Conservation (phyloP, 2,113 vertebrate genomes). For the Sisor rabdophorus region DNA sequence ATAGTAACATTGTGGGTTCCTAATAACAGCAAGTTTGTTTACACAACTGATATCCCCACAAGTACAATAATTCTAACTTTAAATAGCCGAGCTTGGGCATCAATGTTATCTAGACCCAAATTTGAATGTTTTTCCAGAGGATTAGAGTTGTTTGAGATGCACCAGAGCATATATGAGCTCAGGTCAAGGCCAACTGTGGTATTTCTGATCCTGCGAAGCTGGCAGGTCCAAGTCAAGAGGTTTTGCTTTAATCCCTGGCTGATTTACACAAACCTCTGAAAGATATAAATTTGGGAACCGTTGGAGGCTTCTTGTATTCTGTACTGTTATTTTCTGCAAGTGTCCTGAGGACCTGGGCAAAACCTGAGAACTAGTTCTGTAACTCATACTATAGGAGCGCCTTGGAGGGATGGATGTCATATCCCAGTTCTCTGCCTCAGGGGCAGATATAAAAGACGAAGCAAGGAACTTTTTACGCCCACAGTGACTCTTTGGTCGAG, state of each 20-base stretch:
- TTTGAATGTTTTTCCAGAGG: slow-evolving; percentile 47
- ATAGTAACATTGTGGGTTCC: slow-evolving; percentile 18
- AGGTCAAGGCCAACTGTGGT: slow-evolving; percentile 85
- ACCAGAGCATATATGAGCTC: slow-evolving; percentile 71
- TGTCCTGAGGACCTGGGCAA: neutral
- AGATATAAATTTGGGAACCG: slow-evolving; percentile 37
- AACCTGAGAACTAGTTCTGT: slow-evolving; percentile 61
- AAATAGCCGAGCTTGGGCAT: slow-evolving; percentile 44
- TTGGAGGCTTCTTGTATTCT: fast-evolving
- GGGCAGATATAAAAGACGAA: slow-evolving; percentile 53
- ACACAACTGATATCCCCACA: neutral
- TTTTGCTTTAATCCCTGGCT: slow-evolving; percentile 56
- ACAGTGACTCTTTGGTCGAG: slow-evolving; percentile 53
- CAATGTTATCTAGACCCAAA: neutral
- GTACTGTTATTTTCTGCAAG: slow-evolving; percentile 2
- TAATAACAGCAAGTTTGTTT: slow-evolving; percentile 25
- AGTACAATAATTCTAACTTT: slow-evolving; percentile 52
- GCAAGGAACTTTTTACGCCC: slow-evolving; percentile 66
- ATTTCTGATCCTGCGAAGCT: slow-evolving; percentile 67
- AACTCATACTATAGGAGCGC: slow-evolving; percentile 66
- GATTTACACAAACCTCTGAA: slow-evolving; percentile 60
- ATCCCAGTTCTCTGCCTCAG: slow-evolving; percentile 18
- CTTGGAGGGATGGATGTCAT: neutral
- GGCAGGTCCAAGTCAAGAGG: slow-evolving; percentile 51
- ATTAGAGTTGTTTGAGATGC: slow-evolving; percentile 76